Base-by-base conservation (phyloP, 2,888 invertebrate species). In the Salpingus planirostris region DNA sequence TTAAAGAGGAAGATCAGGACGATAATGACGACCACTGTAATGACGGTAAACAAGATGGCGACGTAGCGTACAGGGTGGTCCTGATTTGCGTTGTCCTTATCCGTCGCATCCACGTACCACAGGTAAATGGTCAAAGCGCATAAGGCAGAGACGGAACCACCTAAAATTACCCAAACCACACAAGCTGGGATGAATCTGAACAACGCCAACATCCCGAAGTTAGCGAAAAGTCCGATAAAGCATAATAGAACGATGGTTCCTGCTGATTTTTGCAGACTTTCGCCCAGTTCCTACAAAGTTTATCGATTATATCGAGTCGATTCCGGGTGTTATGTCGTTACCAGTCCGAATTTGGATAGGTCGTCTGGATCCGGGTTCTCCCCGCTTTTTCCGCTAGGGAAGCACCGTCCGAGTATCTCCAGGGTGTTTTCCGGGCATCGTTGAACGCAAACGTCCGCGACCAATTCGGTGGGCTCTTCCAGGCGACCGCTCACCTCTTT, bases 111-210 rank as follows among this genome's bases (percentile, higher is more conserved):
- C 18, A 49, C 46, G 61, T 62, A 71, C 79, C 79, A 80, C 27
- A 76, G 60, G 47, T 68, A 74, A 13, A 66, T 59, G 3, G 76
- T 71, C 21, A 67, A 71, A 10, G 59, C 68, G 11, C 75, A 47
- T 24, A 69, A 65, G 10, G 66, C 67, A 6, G 70, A 21, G 10
- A 68, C 60, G 13, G 69, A 67, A 5, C 68, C 67, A 24, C 68
- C 52, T 11, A 77, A 58, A 6, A 76, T 65, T 10, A 72, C 47
- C 70, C 76, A 78, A 33, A 78, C 70, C 11, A 78, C 65, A 36
- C 73, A 54, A 25, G 68, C 69, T 14, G 71, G 74, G 34, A 73
- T 56, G 49, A 67, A 74, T 33, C 74, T 57, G 39, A 74, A 66
- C 13, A 76, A 57, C 15, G 71, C 44, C 31, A 74, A 55, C 33